These are phyloP conservation scores for Anastrepha obliqua DNA, from an alignment of 1,140 invertebrate genomes.

Conservation along the genomic window DNA sequence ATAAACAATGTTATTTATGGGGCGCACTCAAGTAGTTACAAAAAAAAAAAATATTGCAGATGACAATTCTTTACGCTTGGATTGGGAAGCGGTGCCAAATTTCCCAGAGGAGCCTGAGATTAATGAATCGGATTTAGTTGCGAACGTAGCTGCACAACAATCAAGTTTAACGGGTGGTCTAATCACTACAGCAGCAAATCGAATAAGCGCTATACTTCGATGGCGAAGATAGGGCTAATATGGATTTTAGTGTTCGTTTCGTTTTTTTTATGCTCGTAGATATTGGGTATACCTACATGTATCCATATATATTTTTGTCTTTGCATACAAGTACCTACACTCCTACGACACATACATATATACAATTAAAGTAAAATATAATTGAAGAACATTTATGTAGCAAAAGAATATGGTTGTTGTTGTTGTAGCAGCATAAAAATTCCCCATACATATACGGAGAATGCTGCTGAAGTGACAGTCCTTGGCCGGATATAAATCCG, in stretches of 20 bases:
- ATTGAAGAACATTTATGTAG: constrained; percentile 33
- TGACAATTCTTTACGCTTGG: constrained; percentile 79
- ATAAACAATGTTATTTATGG: neutral
- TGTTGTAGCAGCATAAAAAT: too few species aligned
- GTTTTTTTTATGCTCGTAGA: constrained; percentile 39
- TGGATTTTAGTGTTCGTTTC: neutral
- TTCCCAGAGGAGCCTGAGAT: constrained; percentile 65
- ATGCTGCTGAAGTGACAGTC: too few species aligned
- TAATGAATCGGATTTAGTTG: constrained; percentile 65
- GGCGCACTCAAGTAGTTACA: too few species aligned
- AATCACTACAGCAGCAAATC: constrained; percentile 79
- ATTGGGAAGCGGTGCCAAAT: constrained; percentile 82
- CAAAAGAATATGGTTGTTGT: neutral
- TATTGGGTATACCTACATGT: neutral
- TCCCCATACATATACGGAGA: too few species aligned
- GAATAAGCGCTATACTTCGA: constrained; percentile 80
- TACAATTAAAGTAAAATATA: constrained; percentile 27
- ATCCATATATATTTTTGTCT: constrained; percentile 25
- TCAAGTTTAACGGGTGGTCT: constrained; percentile 79
- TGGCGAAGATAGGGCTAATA: constrained; percentile 66
- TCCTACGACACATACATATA: constrained; percentile 23
- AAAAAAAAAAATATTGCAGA: constrained; percentile 68
- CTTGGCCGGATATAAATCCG: too few species aligned
- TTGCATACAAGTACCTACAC: constrained; percentile 14
- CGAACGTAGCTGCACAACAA: constrained; percentile 76